These are phyloP conservation scores for Hydroisotoma schaefferi DNA, from an alignment of 2,888 invertebrate species.

Conservation along the genomic window DNA sequence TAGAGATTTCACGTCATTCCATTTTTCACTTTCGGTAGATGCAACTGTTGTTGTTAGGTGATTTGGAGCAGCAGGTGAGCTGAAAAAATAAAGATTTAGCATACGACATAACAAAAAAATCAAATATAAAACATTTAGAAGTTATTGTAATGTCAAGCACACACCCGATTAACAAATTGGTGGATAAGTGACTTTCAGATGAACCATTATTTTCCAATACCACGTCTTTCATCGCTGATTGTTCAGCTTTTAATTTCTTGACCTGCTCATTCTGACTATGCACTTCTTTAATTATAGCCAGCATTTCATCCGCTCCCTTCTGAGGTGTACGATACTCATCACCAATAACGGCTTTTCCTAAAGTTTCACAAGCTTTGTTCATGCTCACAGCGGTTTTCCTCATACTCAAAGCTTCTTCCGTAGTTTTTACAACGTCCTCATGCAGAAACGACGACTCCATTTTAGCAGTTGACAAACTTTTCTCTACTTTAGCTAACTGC, in stretches of 20 bases:
- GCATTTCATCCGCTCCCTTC: slow-evolving; percentile 6
- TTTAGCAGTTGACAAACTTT: not conserved
- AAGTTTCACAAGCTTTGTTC: not conserved
- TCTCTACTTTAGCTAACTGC: slow-evolving; percentile 1
- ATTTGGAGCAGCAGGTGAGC: not conserved
- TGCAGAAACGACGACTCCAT: not conserved
- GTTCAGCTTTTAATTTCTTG: not conserved
- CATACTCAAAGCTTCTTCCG: slow-evolving; percentile 4
- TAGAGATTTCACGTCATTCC: not conserved
- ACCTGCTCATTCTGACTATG: not conserved
- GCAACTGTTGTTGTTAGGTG: not conserved
- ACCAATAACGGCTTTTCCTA: slow-evolving; percentile 1
- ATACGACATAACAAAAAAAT: no score
- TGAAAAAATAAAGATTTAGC: not conserved
- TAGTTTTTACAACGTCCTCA: not conserved
- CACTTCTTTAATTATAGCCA: not conserved
- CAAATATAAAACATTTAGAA: no score
- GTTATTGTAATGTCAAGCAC: no score
- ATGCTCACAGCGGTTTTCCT: not conserved
- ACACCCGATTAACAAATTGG: no score
- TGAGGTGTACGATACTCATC: slow-evolving; percentile 1
- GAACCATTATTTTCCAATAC: no score
- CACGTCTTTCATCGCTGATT: not conserved
- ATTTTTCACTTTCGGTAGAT: not conserved
- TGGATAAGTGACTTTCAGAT: no score